Evolutionary conservation across 2,113 vertebrate species (phyloP), one percentile per base, ranked within the genome.

Genomic region (Abramis brama): DNA sequence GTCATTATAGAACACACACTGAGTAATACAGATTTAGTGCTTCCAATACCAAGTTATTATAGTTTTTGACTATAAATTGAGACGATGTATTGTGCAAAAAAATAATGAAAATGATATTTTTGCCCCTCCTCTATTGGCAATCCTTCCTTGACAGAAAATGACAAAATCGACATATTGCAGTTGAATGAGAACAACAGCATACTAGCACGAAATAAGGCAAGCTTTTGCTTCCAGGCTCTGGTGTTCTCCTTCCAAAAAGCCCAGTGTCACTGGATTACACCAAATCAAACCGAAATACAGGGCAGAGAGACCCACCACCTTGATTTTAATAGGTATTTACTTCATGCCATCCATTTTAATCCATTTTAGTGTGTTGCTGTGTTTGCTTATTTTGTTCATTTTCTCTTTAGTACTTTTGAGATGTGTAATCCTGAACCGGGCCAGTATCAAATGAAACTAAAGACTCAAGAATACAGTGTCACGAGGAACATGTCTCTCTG

Each of bases 171-270:
- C 5, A 91, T 95, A 87, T 91, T 93, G 2, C 75, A 93, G 81
- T 88, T 96, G 79, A 88, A 88, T 74, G 89, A 95, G 47, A 89
- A 90, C 11, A 93, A 94, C 91, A 93, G 90, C 78, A 89, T 98
- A 86, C 86, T 86, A 79, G 85, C 94, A 87, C 87, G 90, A 76
- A 66, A 89, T 2, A 88, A 91, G 15, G 89, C 94, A 62, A 73
- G 66, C 4, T 93, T 95, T 87, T 97, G 97, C 88, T 94, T 99
- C 57, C 85, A 96, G 79, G 94, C 96, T 85, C 90, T 74, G 79
- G 95, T 98, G 76, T 94, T 91, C 87, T 96, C 97, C 8, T 95
- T 96, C 73, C 97, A 96, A 60, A 90, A 93, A 70, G 94, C 95
- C 60, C 91, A 92, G 74, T 99, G 97, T 62, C 87, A 83, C 0